These are phyloP conservation scores for Charina bottae DNA, from an alignment of 2,113 vertebrate species.

Conservation along the genomic window DNA sequence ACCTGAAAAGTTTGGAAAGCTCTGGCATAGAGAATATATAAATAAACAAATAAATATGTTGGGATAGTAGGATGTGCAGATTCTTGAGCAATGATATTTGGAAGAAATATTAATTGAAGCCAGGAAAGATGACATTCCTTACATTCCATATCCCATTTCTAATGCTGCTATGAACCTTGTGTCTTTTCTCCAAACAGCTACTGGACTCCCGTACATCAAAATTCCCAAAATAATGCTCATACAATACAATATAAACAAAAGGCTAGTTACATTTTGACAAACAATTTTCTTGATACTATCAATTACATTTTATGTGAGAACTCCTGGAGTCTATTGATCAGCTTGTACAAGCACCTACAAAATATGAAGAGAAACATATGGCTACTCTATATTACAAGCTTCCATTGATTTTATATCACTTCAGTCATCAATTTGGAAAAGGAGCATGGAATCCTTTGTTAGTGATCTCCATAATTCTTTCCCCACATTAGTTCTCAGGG, in stretches of 20 bases:
- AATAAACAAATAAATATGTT: neutral
- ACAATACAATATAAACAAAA: neutral
- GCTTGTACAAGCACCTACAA: neutral
- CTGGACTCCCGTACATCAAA: neutral
- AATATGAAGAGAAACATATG: neutral
- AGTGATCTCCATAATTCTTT: neutral
- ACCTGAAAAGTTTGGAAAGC: too few species aligned
- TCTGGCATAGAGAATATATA: neutral
- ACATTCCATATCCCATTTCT: neutral
- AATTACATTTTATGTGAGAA: neutral
- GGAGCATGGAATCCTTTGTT: neutral
- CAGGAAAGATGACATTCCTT: neutral
- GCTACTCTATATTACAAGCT: neutral
- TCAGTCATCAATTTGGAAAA: neutral
- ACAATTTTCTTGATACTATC: neutral
- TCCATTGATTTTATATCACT: neutral
- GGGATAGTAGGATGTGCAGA: neutral
- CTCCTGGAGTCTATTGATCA: neutral
- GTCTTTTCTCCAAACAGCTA: neutral
- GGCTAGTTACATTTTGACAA: neutral
- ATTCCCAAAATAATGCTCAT: neutral
- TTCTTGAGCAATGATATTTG: neutral
- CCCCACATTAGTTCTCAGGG: neutral
- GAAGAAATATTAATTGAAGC: neutral
- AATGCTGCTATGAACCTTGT: neutral